Evolutionary conservation across 2,888 invertebrate species (phyloP).

Genomic region (Lucinisca nassula): DNA sequence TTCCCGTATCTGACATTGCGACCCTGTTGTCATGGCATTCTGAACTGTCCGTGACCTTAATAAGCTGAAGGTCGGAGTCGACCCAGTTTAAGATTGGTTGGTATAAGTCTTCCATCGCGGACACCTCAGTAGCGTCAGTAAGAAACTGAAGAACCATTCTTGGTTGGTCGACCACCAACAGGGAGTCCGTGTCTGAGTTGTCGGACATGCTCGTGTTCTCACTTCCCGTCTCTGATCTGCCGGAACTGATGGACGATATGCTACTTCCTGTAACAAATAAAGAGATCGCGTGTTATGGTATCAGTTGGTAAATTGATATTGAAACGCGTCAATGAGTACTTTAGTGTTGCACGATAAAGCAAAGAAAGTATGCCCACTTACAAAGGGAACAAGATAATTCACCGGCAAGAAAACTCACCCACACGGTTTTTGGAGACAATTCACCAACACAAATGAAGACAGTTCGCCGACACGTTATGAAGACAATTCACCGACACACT

Average conservation of each 20-base stretch:
- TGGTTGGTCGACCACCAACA: constrained; percentile 75
- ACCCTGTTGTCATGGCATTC: constrained; percentile 46
- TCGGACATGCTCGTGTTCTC: constrained; percentile 75
- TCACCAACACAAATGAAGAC: too few species aligned
- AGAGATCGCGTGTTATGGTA: background rate
- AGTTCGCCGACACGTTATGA: too few species aligned
- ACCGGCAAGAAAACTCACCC: too few species aligned
- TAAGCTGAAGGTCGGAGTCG: constrained; percentile 79
- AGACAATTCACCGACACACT: too few species aligned
- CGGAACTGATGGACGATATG: constrained; percentile 71
- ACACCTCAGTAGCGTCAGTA: constrained; percentile 76
- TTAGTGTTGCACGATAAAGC: too few species aligned
- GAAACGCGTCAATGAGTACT: too few species aligned
- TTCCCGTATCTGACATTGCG: constrained; percentile 53
- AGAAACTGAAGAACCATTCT: constrained; percentile 76
- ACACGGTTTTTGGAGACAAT: too few species aligned
- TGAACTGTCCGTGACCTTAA: constrained; percentile 75
- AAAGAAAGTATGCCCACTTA: too few species aligned
- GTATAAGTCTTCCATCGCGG: constrained; percentile 77
- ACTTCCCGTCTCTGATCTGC: constrained; percentile 76
- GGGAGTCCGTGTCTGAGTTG: constrained; percentile 74
- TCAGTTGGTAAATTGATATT: too few species aligned
- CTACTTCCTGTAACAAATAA: constrained; percentile 71
- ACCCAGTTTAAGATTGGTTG: constrained; percentile 79
- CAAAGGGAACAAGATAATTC: too few species aligned